Evolutionary conservation across 2,888 invertebrate species (phyloP).

Genomic region (Caenorhabditis plicata): DNA sequence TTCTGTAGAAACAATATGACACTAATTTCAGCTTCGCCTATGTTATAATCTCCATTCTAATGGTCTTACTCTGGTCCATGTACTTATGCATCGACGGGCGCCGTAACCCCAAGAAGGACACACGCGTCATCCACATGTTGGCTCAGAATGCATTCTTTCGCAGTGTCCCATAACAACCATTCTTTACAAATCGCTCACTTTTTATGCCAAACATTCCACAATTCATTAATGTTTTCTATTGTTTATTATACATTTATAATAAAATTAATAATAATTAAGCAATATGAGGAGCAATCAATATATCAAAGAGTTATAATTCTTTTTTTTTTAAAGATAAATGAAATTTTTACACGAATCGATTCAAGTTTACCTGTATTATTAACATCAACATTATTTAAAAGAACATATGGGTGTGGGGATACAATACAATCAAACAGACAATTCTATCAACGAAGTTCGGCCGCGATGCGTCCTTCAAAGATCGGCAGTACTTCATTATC

Average conservation of each 20-base stretch:
- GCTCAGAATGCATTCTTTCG: conserved; percentile 48
- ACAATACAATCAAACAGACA: not conserved
- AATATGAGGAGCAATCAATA: no score
- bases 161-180: conserved; percentile 21
- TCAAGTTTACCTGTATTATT: not conserved
- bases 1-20: not conserved
- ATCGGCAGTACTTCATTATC: conserved; percentile 42
- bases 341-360: not conserved
- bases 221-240: not conserved
- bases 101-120: conserved; percentile 43
- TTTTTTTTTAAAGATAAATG: not conserved
- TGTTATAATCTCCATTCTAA: conserved; percentile 53
- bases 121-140: conserved; percentile 52
- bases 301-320: no score
- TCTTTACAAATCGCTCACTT: not conserved
- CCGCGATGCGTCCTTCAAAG: conserved; percentile 33
- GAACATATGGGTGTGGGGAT: not conserved
- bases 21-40: conserved; percentile 46
- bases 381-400: not conserved
- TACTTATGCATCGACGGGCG: conserved; percentile 50
- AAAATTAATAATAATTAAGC: not conserved
- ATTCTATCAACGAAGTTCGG: conserved; percentile 12
- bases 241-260: not conserved
- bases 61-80: conserved; percentile 53
- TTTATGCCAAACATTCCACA: not conserved